Conservation (phyloP, 2,888 invertebrate genomes). For the Reticulitermes lucifugus region DNA sequence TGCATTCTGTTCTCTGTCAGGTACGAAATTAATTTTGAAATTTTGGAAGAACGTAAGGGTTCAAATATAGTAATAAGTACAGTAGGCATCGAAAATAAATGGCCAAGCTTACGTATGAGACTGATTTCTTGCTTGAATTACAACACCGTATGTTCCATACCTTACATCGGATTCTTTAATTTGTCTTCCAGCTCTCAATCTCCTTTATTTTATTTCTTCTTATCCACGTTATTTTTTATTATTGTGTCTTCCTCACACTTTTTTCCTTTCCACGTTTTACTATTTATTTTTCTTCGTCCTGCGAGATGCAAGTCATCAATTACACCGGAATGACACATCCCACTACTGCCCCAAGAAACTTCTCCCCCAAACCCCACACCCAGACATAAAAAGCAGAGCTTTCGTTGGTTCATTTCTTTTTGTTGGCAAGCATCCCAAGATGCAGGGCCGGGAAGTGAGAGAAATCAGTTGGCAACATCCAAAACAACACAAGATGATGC, state of each 20-base stretch:
- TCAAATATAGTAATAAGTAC: too few relatives aligned
- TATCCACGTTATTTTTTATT: not conserved
- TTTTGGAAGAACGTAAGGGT: too few relatives aligned
- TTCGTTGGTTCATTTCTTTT: constrained; percentile 26
- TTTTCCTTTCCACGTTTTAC: constrained; percentile 24
- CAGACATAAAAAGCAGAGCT: constrained; percentile 12
- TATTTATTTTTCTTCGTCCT: constrained; percentile 39
- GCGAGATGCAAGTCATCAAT: constrained; percentile 48
- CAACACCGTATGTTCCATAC: too few relatives aligned
- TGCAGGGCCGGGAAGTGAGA: not conserved
- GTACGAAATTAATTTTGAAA: too few relatives aligned
- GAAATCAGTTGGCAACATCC: constrained; percentile 3
- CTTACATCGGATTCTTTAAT: not conserved
- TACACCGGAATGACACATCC: constrained; percentile 50
- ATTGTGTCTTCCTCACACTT: not conserved
- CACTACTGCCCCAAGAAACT: constrained; percentile 37
- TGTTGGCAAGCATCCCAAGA: constrained; percentile 34
- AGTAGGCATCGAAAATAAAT: too few relatives aligned
- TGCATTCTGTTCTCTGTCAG: too few relatives aligned
- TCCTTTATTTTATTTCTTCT: not conserved
- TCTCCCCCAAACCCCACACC: constrained; percentile 15
- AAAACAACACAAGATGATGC: not conserved
- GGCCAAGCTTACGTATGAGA: too few relatives aligned
- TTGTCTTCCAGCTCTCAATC: not conserved
- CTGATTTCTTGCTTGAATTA: too few relatives aligned